A percentile compares a stretch with the other conserved stretches of the same genome.
phyloP scores from a whole-genome alignment of 2,113 vertebrate genomes.

The Nyctibius bracteatus region DNA sequence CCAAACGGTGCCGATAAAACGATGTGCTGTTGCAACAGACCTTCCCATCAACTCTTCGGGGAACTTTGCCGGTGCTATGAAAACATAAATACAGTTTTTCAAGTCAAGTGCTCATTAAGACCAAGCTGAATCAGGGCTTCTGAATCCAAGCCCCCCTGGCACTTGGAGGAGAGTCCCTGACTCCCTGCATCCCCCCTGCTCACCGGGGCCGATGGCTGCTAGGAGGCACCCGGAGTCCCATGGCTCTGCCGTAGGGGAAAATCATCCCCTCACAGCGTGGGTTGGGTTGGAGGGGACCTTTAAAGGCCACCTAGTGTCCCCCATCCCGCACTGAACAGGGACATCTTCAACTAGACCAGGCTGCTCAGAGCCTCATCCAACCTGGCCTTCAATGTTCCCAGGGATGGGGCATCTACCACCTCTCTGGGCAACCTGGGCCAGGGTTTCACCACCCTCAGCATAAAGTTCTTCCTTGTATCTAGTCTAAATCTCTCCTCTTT shows the following conservation, averaged over 20 bases:
- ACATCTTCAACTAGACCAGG: neutral
- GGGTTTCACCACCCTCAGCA: rapidly evolving
- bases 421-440: neutral
- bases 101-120: neutral
- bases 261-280: neutral
- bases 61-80: neutral
- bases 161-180: rapidly evolving
- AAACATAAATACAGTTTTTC: neutral
- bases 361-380: neutral
- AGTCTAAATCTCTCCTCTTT: rapidly evolving
- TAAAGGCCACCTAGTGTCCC: too few species aligned
- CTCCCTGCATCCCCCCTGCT: neutral
- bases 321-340: neutral
- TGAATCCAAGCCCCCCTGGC: neutral
- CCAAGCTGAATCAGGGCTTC: neutral
- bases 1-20: neutral
- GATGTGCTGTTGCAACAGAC: neutral
- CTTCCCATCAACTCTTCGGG: neutral
- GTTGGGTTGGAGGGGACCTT: neutral
- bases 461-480: rapidly evolving
- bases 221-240: too few species aligned
- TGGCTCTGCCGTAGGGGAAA: neutral
- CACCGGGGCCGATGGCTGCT: rapidly evolving
- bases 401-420: neutral
- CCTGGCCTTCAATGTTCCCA: neutral